phyloP scores from a whole-genome alignment of 2,888 invertebrate species.

The Phytoseiulus persimilis region DNA sequence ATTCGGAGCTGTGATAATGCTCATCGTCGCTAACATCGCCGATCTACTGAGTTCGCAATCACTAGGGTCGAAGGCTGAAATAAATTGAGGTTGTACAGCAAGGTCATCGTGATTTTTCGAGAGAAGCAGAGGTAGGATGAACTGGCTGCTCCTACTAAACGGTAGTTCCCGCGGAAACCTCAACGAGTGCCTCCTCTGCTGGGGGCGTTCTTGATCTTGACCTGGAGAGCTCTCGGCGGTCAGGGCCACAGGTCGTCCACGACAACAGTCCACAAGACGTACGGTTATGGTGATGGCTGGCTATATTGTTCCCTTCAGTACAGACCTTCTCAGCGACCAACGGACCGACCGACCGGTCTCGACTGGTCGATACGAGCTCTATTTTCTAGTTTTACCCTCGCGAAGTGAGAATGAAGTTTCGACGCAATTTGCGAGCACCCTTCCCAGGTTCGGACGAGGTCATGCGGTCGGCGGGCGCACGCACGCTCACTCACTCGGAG shows the following conservation, averaged over 20 bases:
- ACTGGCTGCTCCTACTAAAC: too few species aligned
- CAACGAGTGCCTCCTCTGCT: background rate
- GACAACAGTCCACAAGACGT: slow-evolving; percentile 25
- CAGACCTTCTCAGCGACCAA: background rate
- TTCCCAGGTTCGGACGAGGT: background rate
- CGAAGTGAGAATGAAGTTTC: background rate
- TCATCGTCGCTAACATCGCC: too few species aligned
- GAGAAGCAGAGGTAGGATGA: too few species aligned
- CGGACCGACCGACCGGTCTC: background rate
- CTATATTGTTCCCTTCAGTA: slow-evolving; percentile 11
- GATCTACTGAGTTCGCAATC: too few species aligned
- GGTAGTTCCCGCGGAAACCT: background rate
- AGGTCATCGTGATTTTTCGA: too few species aligned
- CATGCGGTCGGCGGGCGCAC: too few species aligned
- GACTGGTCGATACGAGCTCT: background rate
- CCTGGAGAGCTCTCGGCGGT: slow-evolving; percentile 24
- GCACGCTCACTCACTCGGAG: background rate
- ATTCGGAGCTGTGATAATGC: too few species aligned
- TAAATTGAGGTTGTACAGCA: too few species aligned
- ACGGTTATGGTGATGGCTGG: slow-evolving; percentile 38
- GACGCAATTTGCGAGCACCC: background rate
- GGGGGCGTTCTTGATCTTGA: slow-evolving; percentile 37
- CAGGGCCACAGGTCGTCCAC: background rate
- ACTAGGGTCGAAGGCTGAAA: too few species aligned
- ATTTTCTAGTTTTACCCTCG: background rate